These are phyloP conservation scores for Falco naumanni DNA, from an alignment of 2,797 vertebrate species.

Conservation along the genomic window DNA sequence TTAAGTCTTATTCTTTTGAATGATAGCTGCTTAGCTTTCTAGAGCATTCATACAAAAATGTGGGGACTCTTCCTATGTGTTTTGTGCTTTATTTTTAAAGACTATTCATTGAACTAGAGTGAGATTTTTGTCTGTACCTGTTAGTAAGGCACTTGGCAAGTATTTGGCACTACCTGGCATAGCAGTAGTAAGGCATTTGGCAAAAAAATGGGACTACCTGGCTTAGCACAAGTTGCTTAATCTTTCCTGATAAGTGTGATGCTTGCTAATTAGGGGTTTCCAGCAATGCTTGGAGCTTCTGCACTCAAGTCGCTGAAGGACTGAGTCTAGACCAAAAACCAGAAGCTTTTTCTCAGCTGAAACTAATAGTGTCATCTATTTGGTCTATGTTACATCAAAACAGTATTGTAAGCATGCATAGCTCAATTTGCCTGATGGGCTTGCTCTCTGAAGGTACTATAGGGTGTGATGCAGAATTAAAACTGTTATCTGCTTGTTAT, in stretches of 20 bases:
- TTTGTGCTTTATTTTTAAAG: not conserved
- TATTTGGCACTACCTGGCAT: not conserved
- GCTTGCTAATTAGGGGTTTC: not conserved
- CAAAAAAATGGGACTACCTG: not conserved
- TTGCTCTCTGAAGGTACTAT: not conserved
- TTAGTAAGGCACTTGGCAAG: not conserved
- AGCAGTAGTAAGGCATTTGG: not conserved
- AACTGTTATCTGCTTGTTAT: not conserved
- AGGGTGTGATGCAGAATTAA: not conserved
- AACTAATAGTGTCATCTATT: not conserved
- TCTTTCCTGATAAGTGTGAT: not conserved
- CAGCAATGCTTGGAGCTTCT: not conserved
- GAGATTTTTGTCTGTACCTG: not conserved
- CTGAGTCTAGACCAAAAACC: not conserved
- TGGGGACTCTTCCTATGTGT: fast-evolving
- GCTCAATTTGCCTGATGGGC: not conserved
- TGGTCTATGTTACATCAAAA: not conserved
- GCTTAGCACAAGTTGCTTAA: not conserved
- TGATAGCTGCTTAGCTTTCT: not conserved
- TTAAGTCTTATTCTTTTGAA: not conserved
- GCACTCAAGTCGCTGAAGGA: not conserved
- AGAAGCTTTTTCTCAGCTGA: not conserved
- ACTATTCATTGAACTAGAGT: not conserved
- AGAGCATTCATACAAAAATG: not conserved
- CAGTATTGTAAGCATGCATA: not conserved